Evolutionary conservation across 1,140 invertebrate genomes (phyloP).

Genomic region (Cyrtorhinus lividipennis): DNA sequence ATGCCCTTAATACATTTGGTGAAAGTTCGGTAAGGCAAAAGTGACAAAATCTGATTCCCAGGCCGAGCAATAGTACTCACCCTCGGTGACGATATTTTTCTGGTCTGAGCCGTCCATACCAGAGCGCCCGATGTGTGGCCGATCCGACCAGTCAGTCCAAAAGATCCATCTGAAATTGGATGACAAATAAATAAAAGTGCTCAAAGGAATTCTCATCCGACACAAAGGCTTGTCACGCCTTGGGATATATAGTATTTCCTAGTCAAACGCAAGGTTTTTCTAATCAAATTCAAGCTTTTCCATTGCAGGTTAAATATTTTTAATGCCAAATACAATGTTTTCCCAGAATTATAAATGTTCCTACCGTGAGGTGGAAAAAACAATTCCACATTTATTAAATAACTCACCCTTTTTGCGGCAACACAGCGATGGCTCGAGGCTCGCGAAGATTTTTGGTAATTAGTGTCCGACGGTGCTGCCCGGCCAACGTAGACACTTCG

Average conservation of each 20-base stretch:
- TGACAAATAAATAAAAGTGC: background rate
- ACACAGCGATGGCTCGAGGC: conserved; percentile 68
- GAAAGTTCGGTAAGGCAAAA: too few species aligned
- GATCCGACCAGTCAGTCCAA: conserved; percentile 81
- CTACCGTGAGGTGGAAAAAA: background rate
- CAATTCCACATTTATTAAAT: background rate
- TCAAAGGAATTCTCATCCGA: background rate
- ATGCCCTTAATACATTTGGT: too few species aligned
- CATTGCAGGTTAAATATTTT: too few species aligned
- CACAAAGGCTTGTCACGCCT: background rate
- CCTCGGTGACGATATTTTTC: conserved; percentile 42
- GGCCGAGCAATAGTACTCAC: background rate
- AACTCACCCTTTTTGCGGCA: conserved; percentile 51
- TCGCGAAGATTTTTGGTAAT: conserved; percentile 54
- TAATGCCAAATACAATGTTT: too few species aligned
- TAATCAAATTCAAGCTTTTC: too few species aligned
- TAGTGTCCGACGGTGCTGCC: conserved; percentile 53
- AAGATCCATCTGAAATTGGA: conserved; percentile 44
- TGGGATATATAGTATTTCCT: too few species aligned
- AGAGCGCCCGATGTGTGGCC: conserved; percentile 59
- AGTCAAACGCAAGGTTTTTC: too few species aligned
- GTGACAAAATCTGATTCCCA: too few species aligned
- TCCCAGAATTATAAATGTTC: too few species aligned
- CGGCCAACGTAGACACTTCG: conserved; percentile 71
- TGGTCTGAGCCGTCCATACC: conserved; percentile 59